phyloP scores from a whole-genome alignment of 2,888 invertebrate genomes.

The Heliconius charithonia region DNA sequence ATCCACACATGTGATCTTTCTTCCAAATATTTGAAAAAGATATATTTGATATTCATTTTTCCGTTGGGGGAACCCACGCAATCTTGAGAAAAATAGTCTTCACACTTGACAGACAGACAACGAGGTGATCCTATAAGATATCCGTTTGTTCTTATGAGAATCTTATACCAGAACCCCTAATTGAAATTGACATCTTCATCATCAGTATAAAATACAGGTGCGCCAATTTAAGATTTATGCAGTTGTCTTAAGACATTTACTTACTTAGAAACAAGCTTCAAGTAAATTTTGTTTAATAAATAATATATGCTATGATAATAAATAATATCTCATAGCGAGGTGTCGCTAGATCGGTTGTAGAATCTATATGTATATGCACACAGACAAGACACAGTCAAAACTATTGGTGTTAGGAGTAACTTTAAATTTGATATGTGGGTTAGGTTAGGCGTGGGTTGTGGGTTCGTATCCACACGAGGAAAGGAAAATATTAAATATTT shows the following conservation, averaged over 20 bases:
- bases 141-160: not conserved
- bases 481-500: not conserved
- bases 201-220: conserved; percentile 11
- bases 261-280: not conserved
- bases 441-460: no score
- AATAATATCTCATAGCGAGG: no score
- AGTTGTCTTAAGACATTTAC: not conserved
- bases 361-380: no score
- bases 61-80: not conserved
- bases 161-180: not conserved
- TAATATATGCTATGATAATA: no score
- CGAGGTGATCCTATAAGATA: not conserved
- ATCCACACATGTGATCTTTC: no score
- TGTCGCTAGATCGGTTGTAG: not conserved
- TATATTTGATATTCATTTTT: no score
- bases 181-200: not conserved
- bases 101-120: not conserved
- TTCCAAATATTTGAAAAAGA: no score
- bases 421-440: no score
- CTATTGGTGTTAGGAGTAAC: no score
- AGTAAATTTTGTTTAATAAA: not conserved
- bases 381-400: no score
- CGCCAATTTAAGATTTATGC: not conserved
- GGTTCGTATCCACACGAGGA: not conserved
- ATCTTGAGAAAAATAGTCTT: not conserved